Percentiles rank a stretch among this genome's conserved stretches.
phyloP scores from a whole-genome alignment of 2,888 invertebrate genomes.

The Caenorhabditis panamensis region DNA sequence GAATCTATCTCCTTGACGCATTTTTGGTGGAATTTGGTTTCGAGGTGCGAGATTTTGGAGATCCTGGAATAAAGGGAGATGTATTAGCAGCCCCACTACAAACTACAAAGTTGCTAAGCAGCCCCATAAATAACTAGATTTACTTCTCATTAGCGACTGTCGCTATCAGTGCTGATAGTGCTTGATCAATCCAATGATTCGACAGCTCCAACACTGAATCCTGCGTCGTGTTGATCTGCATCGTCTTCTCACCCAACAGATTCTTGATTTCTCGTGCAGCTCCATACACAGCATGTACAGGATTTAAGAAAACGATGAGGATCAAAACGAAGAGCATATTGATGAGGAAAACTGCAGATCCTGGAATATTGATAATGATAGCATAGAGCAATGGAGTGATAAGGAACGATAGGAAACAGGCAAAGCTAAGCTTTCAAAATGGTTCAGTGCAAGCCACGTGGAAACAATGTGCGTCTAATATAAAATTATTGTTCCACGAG shows the following conservation, averaged over 20 bases:
- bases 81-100: neutral
- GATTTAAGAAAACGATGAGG: neutral
- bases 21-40: conserved; percentile 46
- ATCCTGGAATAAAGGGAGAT: conserved; percentile 43
- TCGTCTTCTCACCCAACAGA: conserved; percentile 21
- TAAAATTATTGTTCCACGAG: conserved; percentile 18
- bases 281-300: neutral
- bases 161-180: conserved; percentile 61
- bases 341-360: no score
- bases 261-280: conserved; percentile 15
- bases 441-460: no score
- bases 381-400: no score
- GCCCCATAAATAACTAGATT: no score
- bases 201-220: conserved; percentile 52
- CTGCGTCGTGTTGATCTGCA: conserved; percentile 53
- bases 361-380: no score
- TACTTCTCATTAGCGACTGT: conserved; percentile 62
- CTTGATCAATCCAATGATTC: conserved; percentile 64
- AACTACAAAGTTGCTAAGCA: no score
- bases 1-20: conserved; percentile 48
- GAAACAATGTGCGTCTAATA: no score
- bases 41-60: conserved; percentile 34
- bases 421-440: no score
- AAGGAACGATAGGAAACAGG: neutral
- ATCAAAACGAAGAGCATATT: no score